A percentile compares a stretch with the other conserved stretches of the same genome.
Evolutionary conservation across 2,797 vertebrate genomes (phyloP).

Genomic region (Margarornis squamiger): DNA sequence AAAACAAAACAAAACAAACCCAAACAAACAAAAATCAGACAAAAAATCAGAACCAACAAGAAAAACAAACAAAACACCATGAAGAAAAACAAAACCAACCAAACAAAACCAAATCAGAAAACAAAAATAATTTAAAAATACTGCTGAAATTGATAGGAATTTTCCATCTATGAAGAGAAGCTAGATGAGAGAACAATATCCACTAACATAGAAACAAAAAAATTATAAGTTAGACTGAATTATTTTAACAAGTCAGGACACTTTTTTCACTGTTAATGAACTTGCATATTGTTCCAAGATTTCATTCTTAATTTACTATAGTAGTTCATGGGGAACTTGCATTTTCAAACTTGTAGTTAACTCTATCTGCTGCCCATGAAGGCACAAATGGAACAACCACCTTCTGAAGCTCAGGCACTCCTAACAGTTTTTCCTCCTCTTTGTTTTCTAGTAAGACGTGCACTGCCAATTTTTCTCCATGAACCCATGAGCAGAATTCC

Average conservation of each 20-base stretch:
- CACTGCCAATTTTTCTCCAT: background rate
- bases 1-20: background rate
- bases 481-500: background rate
- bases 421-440: background rate
- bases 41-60: background rate
- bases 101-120: background rate
- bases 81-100: background rate
- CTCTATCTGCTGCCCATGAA: background rate
- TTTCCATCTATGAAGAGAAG: background rate
- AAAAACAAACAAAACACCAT: background rate
- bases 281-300: background rate
- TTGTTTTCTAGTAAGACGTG: background rate
- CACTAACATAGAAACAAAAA: background rate
- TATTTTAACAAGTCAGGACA: background rate
- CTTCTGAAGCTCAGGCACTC: background rate
- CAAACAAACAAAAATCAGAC: background rate
- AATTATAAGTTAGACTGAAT: background rate
- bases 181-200: background rate
- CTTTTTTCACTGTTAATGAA: background rate
- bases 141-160: background rate
- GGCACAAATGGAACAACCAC: background rate
- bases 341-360: background rate
- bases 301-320: background rate
- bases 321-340: background rate
- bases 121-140: background rate